Evolutionary conservation across 2,888 invertebrate species (phyloP).

Genomic region (Leptopilina myrica): DNA sequence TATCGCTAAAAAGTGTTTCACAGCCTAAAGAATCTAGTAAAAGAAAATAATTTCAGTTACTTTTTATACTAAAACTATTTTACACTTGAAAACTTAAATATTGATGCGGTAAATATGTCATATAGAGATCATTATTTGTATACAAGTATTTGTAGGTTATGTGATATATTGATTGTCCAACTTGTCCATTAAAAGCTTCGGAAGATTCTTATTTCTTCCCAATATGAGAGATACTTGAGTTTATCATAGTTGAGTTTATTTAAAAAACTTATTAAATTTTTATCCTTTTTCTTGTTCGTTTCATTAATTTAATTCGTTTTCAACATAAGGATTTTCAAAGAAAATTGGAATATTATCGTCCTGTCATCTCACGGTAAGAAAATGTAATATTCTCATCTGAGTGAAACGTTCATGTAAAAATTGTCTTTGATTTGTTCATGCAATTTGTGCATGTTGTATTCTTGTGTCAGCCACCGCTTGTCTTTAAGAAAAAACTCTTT

Average conservation of each 20-base stretch:
- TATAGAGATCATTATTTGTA: no score
- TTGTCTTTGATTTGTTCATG: background rate
- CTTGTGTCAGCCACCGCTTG: constrained; percentile 21
- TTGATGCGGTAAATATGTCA: no score
- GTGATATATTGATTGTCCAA: no score
- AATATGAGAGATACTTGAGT: no score
- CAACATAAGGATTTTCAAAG: background rate
- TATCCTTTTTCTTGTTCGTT: background rate
- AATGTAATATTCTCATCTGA: background rate
- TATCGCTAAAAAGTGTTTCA: background rate
- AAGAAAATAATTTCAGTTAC: no score
- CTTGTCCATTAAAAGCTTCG: no score
- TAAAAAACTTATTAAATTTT: background rate
- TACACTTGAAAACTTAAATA: no score
- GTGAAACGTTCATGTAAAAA: background rate
- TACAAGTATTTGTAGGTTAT: no score
- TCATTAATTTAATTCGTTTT: background rate
- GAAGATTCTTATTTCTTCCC: no score
- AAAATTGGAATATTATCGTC: background rate
- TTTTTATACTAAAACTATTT: no score
- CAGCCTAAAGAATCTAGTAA: background rate
- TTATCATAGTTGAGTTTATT: background rate
- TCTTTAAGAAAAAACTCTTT: background rate
- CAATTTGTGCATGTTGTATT: background rate
- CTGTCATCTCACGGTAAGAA: background rate